Percentiles rank a stretch among this genome's conserved stretches.
phyloP scores from a whole-genome alignment of 2,113 vertebrate species.

The Aspidoscelis tigris region DNA sequence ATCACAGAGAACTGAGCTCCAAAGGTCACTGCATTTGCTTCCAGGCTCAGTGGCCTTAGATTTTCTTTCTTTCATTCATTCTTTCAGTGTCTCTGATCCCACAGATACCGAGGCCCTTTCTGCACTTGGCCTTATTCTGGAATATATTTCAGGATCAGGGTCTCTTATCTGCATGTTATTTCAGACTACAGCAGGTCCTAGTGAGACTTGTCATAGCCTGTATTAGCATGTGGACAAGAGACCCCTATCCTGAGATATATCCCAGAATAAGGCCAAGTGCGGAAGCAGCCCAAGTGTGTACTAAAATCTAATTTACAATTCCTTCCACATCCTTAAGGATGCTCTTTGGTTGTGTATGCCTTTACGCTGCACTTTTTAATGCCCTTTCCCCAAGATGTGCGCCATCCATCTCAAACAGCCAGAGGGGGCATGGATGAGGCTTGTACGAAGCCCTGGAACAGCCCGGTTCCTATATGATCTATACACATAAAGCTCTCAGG shows the following conservation, averaged over 20 bases:
- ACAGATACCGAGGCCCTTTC: neutral
- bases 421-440: too few relatives aligned
- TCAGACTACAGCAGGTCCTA: too few relatives aligned
- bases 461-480: neutral
- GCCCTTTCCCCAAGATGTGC: too few relatives aligned
- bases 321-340: slow-evolving; percentile 8
- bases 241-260: too few relatives aligned
- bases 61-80: slow-evolving; percentile 19
- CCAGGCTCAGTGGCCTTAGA: neutral
- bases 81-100: slow-evolving; percentile 59
- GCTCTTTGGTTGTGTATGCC: neutral
- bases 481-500: neutral
- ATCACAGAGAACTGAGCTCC: neutral
- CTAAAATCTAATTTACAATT: slow-evolving; percentile 59
- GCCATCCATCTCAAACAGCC: neutral
- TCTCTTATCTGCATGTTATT: too few relatives aligned
- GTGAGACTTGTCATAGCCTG: too few relatives aligned
- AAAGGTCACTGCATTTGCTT: neutral
- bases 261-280: too few relatives aligned
- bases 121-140: too few relatives aligned
- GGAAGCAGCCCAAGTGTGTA: slow-evolving; percentile 36
- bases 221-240: too few relatives aligned
- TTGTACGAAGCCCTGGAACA: neutral
- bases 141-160: too few relatives aligned
- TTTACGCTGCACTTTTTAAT: neutral